Base-by-base conservation (phyloP, 2,113 vertebrate genomes). In the Numida meleagris region DNA sequence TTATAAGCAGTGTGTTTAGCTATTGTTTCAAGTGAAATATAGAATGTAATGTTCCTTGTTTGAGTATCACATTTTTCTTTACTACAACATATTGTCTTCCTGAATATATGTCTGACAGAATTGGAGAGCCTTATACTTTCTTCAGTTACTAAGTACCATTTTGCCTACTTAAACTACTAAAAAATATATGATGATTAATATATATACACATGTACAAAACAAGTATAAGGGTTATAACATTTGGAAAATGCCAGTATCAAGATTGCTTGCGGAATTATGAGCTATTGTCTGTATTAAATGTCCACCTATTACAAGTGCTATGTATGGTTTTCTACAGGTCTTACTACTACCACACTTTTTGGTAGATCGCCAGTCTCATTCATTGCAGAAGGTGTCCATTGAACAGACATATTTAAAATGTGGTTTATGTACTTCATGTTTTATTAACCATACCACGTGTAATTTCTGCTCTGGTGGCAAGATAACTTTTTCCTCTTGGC, bases 11-110 rank as follows among this genome's bases (percentile, higher is more conserved):
- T 62, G 58, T 82, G 36, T 83, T 90, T 92, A 77, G 70, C 62
- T 94, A 71, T 42, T 82, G 70, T 92, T 94, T 83, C 81, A 50
- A 68, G 61, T 70, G 90, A 95, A 94, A 92, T 96, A 90, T 16
- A 29, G 66, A 95, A 93, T 70, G 62, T 42, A 86, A 86, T 93
- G 76, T 77, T 71, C 58, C 86, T 75, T 92, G 36, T 89, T 57
- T 84, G 65, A 45, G 61, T 48, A 73, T 88, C n/a, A 27, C 68
- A 72, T 84, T 93, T 90, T 90, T 90, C 67, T 95, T 72, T 73
- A 73, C 79, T 45, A 31, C n/a, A 84, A 63, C 13, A 14, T 75
- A 38, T 33, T 90, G 34, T 77, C 83, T 94, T 51, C 61, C 73
- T 82, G 42, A 86, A 75, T 6, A 46, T n/a, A 45, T 0, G 1